Percentiles rank a stretch among this genome's conserved stretches.
Conservation (phyloP, 2,113 vertebrate genomes). For the Oreocharis arfaki region DNA sequence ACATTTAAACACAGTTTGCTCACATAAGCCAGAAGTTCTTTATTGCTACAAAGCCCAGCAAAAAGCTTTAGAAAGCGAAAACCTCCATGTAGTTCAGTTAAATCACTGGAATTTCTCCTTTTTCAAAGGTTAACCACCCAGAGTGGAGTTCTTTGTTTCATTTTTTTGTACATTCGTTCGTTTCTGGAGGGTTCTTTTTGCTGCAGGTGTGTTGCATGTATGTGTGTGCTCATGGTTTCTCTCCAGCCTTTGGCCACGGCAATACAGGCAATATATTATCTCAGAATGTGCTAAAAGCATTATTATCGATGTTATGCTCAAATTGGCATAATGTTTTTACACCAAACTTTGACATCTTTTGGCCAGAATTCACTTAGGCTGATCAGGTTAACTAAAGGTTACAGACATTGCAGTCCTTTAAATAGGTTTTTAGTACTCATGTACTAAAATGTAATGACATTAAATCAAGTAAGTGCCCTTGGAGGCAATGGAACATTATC, state of each 20-base stretch:
- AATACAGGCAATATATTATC: neutral
- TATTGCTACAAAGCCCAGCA: neutral
- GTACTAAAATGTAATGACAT: neutral
- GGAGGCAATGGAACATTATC: neutral
- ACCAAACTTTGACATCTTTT: neutral
- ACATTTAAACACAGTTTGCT: neutral
- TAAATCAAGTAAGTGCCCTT: neutral
- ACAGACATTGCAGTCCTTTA: neutral
- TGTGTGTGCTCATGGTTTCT: neutral
- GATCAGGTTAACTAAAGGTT: neutral
- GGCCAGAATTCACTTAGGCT: neutral
- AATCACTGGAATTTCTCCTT: neutral
- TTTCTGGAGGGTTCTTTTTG: neutral
- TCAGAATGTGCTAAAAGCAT: neutral
- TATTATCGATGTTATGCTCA: neutral
- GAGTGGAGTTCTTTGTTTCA: neutral
- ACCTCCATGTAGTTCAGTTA: neutral
- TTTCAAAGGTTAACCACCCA: neutral
- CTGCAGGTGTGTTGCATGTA: neutral
- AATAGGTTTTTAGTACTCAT: neutral
- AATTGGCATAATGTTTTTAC: neutral
- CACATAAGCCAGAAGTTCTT: neutral
- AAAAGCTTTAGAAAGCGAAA: neutral
- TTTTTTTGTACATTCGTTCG: neutral
- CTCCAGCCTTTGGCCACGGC: neutral